A percentile compares a stretch with the other conserved stretches of the same genome.
phyloP scores from a whole-genome alignment of 2,113 vertebrate genomes.

The Crotalus helleri region DNA sequence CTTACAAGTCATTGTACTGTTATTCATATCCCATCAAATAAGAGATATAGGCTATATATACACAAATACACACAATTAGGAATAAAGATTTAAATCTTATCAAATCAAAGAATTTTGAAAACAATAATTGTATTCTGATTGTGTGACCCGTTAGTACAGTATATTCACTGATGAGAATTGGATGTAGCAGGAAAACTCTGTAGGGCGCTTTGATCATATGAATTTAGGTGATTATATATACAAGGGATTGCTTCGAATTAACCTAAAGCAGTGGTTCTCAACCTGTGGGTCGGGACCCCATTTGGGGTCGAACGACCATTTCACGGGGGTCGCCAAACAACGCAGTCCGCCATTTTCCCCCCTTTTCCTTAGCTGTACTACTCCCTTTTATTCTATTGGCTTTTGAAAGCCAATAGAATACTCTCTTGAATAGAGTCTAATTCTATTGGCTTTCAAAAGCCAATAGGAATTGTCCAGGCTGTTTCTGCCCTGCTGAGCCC shows the following conservation, averaged over 20 bases:
- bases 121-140: neutral
- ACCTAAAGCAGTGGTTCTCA: neutral
- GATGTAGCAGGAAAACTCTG: neutral
- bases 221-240: neutral
- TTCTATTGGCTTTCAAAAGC: no score
- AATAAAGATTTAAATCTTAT: neutral
- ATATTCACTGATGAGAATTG: neutral
- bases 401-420: no score
- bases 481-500: no score
- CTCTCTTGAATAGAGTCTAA: no score
- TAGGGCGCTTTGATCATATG: neutral
- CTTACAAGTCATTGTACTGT: neutral
- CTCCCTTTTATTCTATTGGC: no score
- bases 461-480: no score
- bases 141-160: neutral
- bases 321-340: no score
- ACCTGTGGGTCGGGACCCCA: no score
- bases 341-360: no score
- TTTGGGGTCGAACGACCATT: no score
- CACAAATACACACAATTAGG: neutral
- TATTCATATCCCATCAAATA: neutral
- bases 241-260: neutral
- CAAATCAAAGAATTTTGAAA: neutral
- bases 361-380: no score
- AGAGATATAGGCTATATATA: neutral